Evolutionary conservation across 2,888 invertebrate species (phyloP), one percentile per base, ranked within the genome.

Genomic region (Hypomecis atomaria): DNA sequence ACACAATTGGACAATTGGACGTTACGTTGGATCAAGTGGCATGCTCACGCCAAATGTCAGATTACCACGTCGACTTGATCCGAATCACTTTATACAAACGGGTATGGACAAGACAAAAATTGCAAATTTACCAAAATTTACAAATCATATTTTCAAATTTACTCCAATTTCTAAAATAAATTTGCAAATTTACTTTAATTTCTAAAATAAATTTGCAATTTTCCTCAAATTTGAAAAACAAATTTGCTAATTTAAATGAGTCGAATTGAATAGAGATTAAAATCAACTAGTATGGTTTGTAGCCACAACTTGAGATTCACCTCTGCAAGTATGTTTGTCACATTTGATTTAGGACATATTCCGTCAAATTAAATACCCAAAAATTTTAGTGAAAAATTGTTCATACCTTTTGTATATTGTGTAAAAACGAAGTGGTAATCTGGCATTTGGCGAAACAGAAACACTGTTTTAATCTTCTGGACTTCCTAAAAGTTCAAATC

Each of bases 11-110:
- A 90, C 89, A 85, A 81, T 74, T 77, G 84, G 80, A 83, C 73
- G 77, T 77, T 54, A 66, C 66, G 62, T 71, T 67, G 87, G 92
- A 90, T 92, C 92, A 91, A 91, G 92, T 89, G 86, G 86, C 88
- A 75, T 77, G 78, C 73, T 73, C 76, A 72, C 77, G 90, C 90
- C 92, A 90, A 89, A 91, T 92, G 92, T 86, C 92, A 92, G 90
- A 81, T 88, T 87, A 83, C 87, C 91, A 90, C 88, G 47, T 57
- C 57, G 85, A 68, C 89, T 90, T 90, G 91, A 86, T 91, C 90
- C 87, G 72, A 78, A 70, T 53, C 69, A 47, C 65, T 59, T 42
- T 69, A 72, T 73, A 70, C 74, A 71, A 70, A 61, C 6, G n/a
- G 33, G 60, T 57, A 65, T 65, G 53, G 57, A 61, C 60, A 42